Conservation (phyloP, 2,113 vertebrate species). For the Elaphurus davidianus region DNA sequence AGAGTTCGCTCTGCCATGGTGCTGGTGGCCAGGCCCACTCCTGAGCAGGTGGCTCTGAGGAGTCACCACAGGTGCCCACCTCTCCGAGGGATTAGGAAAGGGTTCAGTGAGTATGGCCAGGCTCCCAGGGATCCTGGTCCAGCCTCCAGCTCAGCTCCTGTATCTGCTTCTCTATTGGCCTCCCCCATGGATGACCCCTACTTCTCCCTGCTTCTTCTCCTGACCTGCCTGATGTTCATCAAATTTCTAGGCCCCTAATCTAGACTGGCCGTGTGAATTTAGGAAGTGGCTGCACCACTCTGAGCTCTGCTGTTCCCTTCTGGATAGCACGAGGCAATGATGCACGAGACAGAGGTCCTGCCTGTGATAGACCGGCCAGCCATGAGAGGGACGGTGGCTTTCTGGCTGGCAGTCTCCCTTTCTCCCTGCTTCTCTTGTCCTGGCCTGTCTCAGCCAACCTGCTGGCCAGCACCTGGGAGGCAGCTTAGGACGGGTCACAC, state of each 20-base stretch:
- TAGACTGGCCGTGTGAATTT: background rate
- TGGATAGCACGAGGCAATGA: background rate
- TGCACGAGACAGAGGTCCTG: rapidly evolving
- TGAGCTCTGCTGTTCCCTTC: background rate
- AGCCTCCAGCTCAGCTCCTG: background rate
- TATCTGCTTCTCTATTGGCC: background rate
- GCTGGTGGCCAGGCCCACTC: background rate
- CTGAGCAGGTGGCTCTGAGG: background rate
- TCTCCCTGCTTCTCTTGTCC: background rate
- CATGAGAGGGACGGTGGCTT: background rate
- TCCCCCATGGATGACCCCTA: background rate
- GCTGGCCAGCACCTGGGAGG: background rate
- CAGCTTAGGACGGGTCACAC: background rate
- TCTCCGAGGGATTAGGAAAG: background rate
- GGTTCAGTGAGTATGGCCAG: background rate
- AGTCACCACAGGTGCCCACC: no score
- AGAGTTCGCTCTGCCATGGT: background rate
- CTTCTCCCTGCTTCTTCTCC: background rate
- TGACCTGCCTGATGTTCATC: background rate
- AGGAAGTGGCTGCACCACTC: background rate
- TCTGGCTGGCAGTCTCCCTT: background rate
- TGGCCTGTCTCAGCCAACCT: background rate
- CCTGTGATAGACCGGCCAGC: background rate
- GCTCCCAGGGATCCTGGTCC: background rate
- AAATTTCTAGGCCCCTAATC: background rate